Evolutionary conservation across 1,140 invertebrate species (phyloP), one percentile per base, ranked within the genome.

Genomic region (Drosophila sechellia): DNA sequence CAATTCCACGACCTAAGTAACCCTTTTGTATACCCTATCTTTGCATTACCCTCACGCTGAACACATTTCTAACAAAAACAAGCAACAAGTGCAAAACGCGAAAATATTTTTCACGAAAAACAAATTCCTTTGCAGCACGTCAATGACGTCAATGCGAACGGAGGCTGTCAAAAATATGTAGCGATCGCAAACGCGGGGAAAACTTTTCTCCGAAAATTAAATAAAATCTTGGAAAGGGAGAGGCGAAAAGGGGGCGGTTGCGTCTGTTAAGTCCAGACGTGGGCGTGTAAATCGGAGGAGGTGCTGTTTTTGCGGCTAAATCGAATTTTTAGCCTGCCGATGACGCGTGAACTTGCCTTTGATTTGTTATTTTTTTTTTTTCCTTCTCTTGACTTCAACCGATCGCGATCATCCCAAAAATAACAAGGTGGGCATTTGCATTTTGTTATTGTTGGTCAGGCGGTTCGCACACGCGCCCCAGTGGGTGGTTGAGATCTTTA

Each of bases 261-360:
- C 61, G 73, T 61, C 77, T 76, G 50, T 75, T 74, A 74, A 65
- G 66, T 57, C 74, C 61, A 83, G 72, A 89, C 85, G 84, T 89
- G 79, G 84, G 84, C 72, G 84, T 77, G 56, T 63, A 49, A 43
- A 61, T 52, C 68, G 63, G 39, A 27, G 56, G 54, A 27, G 22
- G 43, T 40, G 17, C 60, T 49, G 42, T 42, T 49, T 39, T 54
- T 70, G 49, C 42, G 31, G 58, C 39, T 39, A 63, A 63, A 49
- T 69, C 60, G 72, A 42, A 22, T 75, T 50, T 49, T 48, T 3
- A 2, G 63, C 49, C 57, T 66, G 66, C 78, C 56, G 83, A 87
- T 86, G 83, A 86, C 83, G 83, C 83, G 83, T 86, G 83, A 86
- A 87, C 83, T 86, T 86, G 83, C 84, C 75, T 87, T 87, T 87